A percentile compares a stretch with the other conserved stretches of the same genome.
phyloP scores from a whole-genome alignment of 1,140 invertebrate genomes.

The Saccostrea glomerata region DNA sequence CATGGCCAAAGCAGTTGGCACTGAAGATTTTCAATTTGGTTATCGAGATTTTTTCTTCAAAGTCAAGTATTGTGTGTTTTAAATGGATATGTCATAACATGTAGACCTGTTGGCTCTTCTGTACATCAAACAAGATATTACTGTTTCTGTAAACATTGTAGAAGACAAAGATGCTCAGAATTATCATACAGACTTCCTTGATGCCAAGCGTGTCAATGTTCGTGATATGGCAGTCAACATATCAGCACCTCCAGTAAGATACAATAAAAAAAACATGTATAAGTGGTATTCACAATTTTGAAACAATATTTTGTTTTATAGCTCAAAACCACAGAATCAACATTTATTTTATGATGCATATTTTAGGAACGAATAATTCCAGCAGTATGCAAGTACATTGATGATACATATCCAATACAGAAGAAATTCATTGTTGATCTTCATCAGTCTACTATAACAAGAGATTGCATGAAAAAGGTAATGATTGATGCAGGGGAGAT shows the following conservation, averaged over 20 bases:
- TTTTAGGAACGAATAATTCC: conserved; percentile 40
- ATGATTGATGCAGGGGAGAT: neutral
- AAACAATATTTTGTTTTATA: too few relatives aligned
- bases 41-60: too few relatives aligned
- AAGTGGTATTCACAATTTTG: too few relatives aligned
- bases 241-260: conserved; percentile 9
- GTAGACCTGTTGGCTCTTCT: too few relatives aligned
- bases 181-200: conserved; percentile 9
- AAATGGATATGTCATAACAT: too few relatives aligned
- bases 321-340: neutral
- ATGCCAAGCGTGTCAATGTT: conserved; percentile 38
- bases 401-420: conserved; percentile 44
- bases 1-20: too few relatives aligned
- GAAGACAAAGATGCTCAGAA: conserved; percentile 29
- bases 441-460: conserved; percentile 13
- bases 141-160: neutral
- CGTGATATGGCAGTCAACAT: conserved; percentile 38
- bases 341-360: neutral
- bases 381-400: conserved; percentile 37
- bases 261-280: neutral
- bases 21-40: too few relatives aligned
- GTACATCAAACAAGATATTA: neutral
- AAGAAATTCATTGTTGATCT: conserved; percentile 41
- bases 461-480: conserved; percentile 44
- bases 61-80: too few relatives aligned